Evolutionary conservation across 1,140 invertebrate species (phyloP).

Genomic region (Drosophila mauritiana): DNA sequence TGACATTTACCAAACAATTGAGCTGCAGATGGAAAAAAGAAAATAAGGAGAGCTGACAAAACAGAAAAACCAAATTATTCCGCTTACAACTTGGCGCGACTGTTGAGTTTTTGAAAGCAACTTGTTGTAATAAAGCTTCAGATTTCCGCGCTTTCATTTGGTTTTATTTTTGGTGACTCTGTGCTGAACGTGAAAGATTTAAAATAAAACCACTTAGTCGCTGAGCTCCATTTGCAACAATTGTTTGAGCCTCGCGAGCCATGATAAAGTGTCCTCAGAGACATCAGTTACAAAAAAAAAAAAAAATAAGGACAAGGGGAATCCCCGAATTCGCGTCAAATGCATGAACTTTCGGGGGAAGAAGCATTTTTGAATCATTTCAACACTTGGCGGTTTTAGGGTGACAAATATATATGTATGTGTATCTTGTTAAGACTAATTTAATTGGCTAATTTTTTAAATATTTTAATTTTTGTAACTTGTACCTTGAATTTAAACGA

Average conservation of each 20-base stretch:
- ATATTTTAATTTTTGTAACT: too few relatives aligned
- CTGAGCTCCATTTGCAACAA: constrained; percentile 67
- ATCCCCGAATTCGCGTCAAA: constrained; percentile 27
- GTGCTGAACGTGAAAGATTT: constrained; percentile 75
- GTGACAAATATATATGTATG: constrained; percentile 6
- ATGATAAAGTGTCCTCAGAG: constrained; percentile 66
- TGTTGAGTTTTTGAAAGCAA: constrained; percentile 81
- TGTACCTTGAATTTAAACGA: too few relatives aligned
- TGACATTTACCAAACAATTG: constrained; percentile 83
- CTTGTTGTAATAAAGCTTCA: constrained; percentile 74
- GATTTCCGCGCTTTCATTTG: constrained; percentile 6
- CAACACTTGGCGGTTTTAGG: constrained; percentile 14
- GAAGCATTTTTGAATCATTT: constrained; percentile 31
- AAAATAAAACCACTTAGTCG: constrained; percentile 84
- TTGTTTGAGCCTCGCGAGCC: constrained; percentile 62
- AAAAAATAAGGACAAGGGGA: neutral
- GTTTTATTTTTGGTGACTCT: neutral
- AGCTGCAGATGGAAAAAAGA: constrained; percentile 17
- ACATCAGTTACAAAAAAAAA: constrained; percentile 11
- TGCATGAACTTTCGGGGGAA: neutral
- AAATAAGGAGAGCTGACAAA: constrained; percentile 39
- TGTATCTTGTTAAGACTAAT: too few relatives aligned
- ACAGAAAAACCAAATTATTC: constrained; percentile 63
- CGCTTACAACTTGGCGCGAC: constrained; percentile 74
- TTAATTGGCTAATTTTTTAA: too few relatives aligned